Base-by-base conservation (phyloP, 2,113 vertebrate genomes). In the Phylloscopus trochiloides region DNA sequence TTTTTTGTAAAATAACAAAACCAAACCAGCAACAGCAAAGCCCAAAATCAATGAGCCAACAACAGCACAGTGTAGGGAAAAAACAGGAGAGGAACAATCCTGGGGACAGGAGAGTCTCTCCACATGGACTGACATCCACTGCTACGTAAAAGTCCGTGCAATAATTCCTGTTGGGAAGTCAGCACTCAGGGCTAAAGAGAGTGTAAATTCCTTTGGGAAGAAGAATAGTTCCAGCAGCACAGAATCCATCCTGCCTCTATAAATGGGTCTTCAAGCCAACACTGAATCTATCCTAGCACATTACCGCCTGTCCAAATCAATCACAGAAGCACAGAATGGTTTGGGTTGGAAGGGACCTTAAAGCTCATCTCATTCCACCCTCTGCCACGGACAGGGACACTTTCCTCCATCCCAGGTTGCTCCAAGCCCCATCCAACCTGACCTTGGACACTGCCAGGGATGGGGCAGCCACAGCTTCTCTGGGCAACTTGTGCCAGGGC, bases 361-460 rank as follows among this genome's bases (percentile, higher is more conserved):
- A 54, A 82, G 16, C 5, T 36, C 61, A 61, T 5, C 29, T 4
- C 2, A 10, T 47, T 0, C 29, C 34, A 34, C 4, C 7, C 15
- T 7, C 22, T 45, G 59, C 36, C 45, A 17, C 12, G 45, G 26
- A 15, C 59, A 89, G 52, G 28, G 45, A 59, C 77, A 67, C n/a
- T 29, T 82, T 1, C 47, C 62, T 61, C 47, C 7, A 0, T 9
- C 20, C 70, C 78, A 82, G 40, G 34, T 0, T 6, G 17, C 40
- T 61, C 70, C 70, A 7, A 68, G 29, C 20, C 24, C 16, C 0
- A 0, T 54, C n/a, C 59, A 59, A 0, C 20, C 25, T 48, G 54
- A 14, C 20, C 54, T 68, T 40, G 78, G 45, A 2, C 54, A 82
- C n/a, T 59, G 0, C 24, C 61, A 74, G 68, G 38, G 38, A 74